Percentiles rank a stretch among this genome's conserved stretches.
Evolutionary conservation across 2,113 vertebrate genomes (phyloP).

Genomic region (Numenius arquata): DNA sequence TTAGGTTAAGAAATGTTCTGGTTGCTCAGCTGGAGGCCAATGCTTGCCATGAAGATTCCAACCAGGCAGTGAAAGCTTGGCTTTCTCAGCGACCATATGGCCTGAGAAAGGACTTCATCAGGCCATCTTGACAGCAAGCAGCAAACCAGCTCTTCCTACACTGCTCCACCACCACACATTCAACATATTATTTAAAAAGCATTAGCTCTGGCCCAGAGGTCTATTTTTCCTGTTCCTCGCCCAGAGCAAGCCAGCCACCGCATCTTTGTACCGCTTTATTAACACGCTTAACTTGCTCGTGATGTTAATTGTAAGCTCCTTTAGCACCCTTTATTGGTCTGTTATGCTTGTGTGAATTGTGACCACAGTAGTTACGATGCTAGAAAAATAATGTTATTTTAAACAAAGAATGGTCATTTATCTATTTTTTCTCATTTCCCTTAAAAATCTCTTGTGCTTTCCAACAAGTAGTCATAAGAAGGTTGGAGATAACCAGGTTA

Average conservation of each 20-base stretch:
- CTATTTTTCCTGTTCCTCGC: not conserved
- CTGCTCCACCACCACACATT: not conserved
- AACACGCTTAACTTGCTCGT: not conserved
- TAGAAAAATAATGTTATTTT: not conserved
- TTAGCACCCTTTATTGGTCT: not conserved
- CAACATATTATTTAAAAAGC: not conserved
- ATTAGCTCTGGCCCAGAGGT: not conserved
- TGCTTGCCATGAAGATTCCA: not conserved
- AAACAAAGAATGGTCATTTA: not conserved
- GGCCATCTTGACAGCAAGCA: not conserved
- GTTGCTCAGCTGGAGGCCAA: not conserved
- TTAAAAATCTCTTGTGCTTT: not conserved
- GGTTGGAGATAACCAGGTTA: not conserved
- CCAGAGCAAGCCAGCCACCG: not conserved
- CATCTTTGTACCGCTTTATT: not conserved
- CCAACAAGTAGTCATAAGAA: not conserved
- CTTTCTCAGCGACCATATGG: not conserved
- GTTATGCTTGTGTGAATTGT: not conserved
- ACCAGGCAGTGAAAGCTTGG: not conserved
- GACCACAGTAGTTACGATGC: not conserved
- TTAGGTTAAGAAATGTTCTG: not conserved
- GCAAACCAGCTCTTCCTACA: not conserved
- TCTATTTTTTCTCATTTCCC: not conserved
- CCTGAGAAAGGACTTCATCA: not conserved
- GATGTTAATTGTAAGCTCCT: not conserved